Evolutionary conservation across 2,797 vertebrate genomes (phyloP).

Genomic region (Cossypha polioptera): DNA sequence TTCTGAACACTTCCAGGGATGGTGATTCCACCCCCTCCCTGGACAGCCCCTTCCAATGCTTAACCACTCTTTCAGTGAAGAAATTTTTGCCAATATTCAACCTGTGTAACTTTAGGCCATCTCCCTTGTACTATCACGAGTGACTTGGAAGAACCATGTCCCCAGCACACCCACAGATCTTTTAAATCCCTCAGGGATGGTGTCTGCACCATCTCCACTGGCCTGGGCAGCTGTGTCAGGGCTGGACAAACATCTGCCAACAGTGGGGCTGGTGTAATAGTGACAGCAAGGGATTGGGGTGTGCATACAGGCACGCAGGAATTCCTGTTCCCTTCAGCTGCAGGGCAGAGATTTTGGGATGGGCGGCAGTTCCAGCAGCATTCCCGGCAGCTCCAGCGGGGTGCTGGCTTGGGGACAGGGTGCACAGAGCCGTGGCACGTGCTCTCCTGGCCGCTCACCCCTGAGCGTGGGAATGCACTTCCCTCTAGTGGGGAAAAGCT

Average conservation of each 20-base stretch:
- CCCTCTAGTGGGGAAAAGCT: conserved; percentile 63
- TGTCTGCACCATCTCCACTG: too few species aligned
- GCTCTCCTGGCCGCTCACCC: not conserved
- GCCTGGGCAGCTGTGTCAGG: not conserved
- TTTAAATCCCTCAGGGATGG: not conserved
- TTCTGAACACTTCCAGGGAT: not conserved
- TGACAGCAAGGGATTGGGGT: too few species aligned
- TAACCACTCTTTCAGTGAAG: too few species aligned
- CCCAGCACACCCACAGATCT: not conserved
- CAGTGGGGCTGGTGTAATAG: rapidly evolving
- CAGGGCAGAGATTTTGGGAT: rapidly evolving
- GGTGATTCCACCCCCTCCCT: not conserved
- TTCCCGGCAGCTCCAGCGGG: not conserved
- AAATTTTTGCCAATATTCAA: not conserved
- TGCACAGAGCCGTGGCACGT: rapidly evolving
- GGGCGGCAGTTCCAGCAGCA: not conserved
- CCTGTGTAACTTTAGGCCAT: not conserved
- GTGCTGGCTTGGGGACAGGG: rapidly evolving
- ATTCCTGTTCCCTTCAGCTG: not conserved
- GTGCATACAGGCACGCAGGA: rapidly evolving
- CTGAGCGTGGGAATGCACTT: conserved; percentile 41
- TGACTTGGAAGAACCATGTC: not conserved
- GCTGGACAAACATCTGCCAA: not conserved
- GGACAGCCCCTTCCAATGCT: not conserved
- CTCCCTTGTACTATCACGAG: rapidly evolving